Percentiles rank a stretch among this genome's conserved stretches.
These are phyloP conservation scores for Limenitis camilla DNA, from an alignment of 2,888 invertebrate species.

Conservation along the genomic window DNA sequence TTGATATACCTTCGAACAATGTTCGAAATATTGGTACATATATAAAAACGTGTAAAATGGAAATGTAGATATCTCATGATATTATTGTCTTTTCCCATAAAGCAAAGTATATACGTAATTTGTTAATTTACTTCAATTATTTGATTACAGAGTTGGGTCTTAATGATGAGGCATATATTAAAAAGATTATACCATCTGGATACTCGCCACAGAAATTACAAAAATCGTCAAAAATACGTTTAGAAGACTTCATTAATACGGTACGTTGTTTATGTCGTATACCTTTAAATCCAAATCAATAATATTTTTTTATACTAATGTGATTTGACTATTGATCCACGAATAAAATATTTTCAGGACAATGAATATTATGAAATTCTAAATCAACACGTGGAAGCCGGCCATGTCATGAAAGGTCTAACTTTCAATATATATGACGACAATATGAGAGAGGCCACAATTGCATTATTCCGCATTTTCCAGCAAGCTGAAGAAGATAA, in stretches of 20 bases:
- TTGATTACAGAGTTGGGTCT: constrained; percentile 27
- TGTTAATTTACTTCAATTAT: constrained; percentile 1
- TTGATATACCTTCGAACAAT: too few relatives aligned
- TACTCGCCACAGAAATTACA: constrained; percentile 33
- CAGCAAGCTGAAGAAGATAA: constrained; percentile 50
- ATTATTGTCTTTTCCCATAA: too few relatives aligned
- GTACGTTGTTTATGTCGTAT: constrained; percentile 17
- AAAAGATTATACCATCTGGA: constrained; percentile 39
- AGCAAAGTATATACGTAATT: neutral
- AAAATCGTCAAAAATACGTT: constrained; percentile 22
- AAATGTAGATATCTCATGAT: too few relatives aligned
- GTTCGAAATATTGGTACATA: too few relatives aligned
- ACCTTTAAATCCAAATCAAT: neutral
- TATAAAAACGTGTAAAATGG: too few relatives aligned
- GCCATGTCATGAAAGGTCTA: constrained; percentile 44
- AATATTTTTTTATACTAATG: neutral
- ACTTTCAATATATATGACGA: constrained; percentile 68
- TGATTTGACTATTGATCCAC: neutral
- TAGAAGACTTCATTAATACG: constrained; percentile 29
- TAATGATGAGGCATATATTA: constrained; percentile 35
- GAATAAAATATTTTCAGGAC: constrained; percentile 36
- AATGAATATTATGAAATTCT: constrained; percentile 40
- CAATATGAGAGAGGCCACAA: constrained; percentile 59
- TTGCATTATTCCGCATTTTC: constrained; percentile 60
- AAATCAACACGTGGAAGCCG: constrained; percentile 37